Evolutionary conservation across 2,113 vertebrate species (phyloP), one percentile per base, ranked within the genome.

Genomic region (Microcebus jonahi): DNA sequence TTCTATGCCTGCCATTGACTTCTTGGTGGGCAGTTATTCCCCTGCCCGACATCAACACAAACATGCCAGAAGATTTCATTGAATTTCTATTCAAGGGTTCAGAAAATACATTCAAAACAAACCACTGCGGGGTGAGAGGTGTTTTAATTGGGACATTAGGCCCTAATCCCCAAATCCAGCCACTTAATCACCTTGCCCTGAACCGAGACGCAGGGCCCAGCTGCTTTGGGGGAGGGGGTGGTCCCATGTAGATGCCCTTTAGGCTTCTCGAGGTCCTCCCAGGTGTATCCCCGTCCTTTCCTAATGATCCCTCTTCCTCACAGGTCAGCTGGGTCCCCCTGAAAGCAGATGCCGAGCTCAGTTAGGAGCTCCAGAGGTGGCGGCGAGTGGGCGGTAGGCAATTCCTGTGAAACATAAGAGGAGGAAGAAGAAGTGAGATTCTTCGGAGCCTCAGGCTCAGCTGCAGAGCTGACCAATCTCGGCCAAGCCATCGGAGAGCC

Each of bases 261-360:
- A 20, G 65, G 57, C 11, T 2, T 57, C 61, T 67, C 23, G 36
- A 36, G 55, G 29, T 11, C 36, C 50, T 86, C n/a, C 20, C 25
- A 68, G n/a, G 39, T 45, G 5, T 31, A 63, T 70, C 21, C 2
- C 65, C 9, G 5, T 36, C 3, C 4, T 83, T 79, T 75, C 31
- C 55, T 63, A 89, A 79, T 57, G 70, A 73, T 83, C 1, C 3
- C 2, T 68, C 11, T 68, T 73, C n/a, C 23, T 73, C 8, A 13
- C 34, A 6, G 27, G 23, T 82, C 25, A 53, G 3, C 36, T 42
- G 29, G 4, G 3, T 65, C 15, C 25, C 75, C 39, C 27, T 42
- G 45, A 96, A 63, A 91, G 82, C 50, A 50, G 50, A 65, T 18
- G 2, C 82, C 75, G 77, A 94, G 61, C 5, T 59, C 55, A 81